Percentiles rank a stretch among this genome's conserved stretches.
Conservation (phyloP, 2,888 invertebrate genomes). For the Andrena dorsata region DNA sequence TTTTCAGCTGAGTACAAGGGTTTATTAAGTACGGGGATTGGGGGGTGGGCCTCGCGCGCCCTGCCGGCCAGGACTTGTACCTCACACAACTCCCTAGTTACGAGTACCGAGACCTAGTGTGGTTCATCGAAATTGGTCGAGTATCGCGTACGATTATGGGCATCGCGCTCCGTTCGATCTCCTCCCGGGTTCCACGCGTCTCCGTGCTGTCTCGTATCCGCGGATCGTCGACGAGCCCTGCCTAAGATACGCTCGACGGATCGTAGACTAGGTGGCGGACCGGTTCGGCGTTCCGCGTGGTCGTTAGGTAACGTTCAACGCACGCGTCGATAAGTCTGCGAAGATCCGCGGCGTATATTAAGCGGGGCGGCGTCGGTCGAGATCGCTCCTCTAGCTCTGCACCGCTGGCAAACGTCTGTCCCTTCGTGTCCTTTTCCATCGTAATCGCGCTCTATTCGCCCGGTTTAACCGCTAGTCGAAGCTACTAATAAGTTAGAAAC, state of each 20-base stretch:
- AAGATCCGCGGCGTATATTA: slow-evolving; percentile 24
- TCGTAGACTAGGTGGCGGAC: neutral
- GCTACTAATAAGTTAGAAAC: slow-evolving; percentile 77
- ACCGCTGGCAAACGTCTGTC: slow-evolving; percentile 6
- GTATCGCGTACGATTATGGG: slow-evolving; percentile 60
- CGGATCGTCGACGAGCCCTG: slow-evolving; percentile 21
- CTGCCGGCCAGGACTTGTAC: slow-evolving; percentile 85
- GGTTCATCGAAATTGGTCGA: slow-evolving; percentile 35
- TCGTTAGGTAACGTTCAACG: neutral
- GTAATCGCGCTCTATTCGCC: slow-evolving; percentile 8
- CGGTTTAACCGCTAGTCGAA: slow-evolving; percentile 63
- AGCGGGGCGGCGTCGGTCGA: slow-evolving; percentile 29
- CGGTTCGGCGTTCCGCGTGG: neutral
- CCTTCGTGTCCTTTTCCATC: slow-evolving; percentile 56
- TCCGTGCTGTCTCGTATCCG: neutral
- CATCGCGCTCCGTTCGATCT: slow-evolving; percentile 47
- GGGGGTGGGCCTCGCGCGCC: slow-evolving; percentile 84
- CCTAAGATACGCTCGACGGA: slow-evolving; percentile 33
- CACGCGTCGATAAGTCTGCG: neutral
- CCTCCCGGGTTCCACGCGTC: slow-evolving; percentile 11
- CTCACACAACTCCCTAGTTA: slow-evolving; percentile 86
- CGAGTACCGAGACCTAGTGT: slow-evolving; percentile 85
- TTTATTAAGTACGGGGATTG: slow-evolving; percentile 83
- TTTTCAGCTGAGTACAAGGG: slow-evolving; percentile 69
- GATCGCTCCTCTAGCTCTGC: slow-evolving; percentile 22